Evolutionary conservation across 2,797 vertebrate species (phyloP), one percentile per base, ranked within the genome.

Genomic region (Anguilla marmorata): DNA sequence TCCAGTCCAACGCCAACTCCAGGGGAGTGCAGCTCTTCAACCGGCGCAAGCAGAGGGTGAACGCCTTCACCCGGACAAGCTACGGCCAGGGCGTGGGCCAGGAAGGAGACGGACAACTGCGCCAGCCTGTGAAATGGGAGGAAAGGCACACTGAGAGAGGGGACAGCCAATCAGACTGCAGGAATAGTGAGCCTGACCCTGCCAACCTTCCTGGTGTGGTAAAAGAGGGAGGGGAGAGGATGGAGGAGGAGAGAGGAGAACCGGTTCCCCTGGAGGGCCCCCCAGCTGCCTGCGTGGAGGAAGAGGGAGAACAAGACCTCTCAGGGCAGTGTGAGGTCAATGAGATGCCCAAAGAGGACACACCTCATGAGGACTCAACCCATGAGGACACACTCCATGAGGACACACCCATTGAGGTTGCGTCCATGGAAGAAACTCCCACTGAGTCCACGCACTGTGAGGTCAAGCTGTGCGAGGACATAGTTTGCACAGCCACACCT

Each of bases 11-110:
- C 92, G 95, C 96, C 93, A 97, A 94, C 93, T 99, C 99, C 89
- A 97, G 97, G 86, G 99, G 99, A 0, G 98, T 98, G 54, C 97
- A 98, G 93, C 97, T 99, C 88, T 99, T 99, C 95, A 97, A 99
- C 93, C 95, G 97, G 27, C 98, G 98, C 91, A 96, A 96, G 93
- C 97, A 99, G 92, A 95, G 98, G 7, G 96, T 99, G 2, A 98
- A 97, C 7, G 96, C 97, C 84, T 98, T 99, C 84, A 94, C 97
- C 0, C 93, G 96, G 0, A 94, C 96, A 89, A 97, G 96, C 91
- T 87, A 93, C 3, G 95, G 95, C 33, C 94, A 87, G 63, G 90
- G 90, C 88, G 86, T 83, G 30, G 87, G 60, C 33, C 90, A 84
- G 76, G 92, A 93, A 5, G 93, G 90, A 90, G 91, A 89, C 0